These are phyloP conservation scores for Arrhamphus sclerolepis DNA, from an alignment of 2,797 vertebrate species.

Conservation along the genomic window DNA sequence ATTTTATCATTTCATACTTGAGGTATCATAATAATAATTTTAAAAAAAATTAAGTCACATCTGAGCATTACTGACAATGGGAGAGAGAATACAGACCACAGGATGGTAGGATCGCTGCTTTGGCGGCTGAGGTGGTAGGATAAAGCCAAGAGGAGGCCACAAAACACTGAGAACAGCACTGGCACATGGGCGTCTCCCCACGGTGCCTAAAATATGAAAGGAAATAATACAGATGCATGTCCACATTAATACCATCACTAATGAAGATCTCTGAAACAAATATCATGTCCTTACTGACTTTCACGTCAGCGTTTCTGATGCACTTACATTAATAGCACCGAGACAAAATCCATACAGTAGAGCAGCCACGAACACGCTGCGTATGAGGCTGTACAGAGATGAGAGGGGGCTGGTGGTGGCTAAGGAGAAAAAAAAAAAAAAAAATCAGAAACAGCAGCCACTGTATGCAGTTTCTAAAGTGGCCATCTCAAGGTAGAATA, in stretches of 20 bases:
- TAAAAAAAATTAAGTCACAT: background rate
- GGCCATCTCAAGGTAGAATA: no score
- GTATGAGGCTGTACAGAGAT: conserved; percentile 87
- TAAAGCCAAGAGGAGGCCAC: conserved; percentile 88
- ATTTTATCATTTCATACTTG: no score
- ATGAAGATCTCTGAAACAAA: background rate
- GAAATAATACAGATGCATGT: conserved; percentile 3
- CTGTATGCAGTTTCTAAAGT: no score
- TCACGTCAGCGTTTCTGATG: no score
- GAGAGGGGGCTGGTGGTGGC: conserved; percentile 92
- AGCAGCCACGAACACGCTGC: conserved; percentile 85
- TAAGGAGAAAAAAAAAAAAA: conserved; percentile 52
- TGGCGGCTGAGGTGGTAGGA: conserved; percentile 93
- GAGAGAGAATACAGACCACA: conserved; percentile 82
- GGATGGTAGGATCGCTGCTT: conserved; percentile 90
- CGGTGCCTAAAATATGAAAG: conserved; percentile 74
- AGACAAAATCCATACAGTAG: conserved; percentile 92
- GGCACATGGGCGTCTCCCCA: conserved; percentile 92
- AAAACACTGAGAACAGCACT: conserved; percentile 91
- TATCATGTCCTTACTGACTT: background rate
- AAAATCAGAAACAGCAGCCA: conserved; percentile 13
- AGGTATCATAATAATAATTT: no score
- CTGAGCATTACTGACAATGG: background rate
- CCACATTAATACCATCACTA: background rate
- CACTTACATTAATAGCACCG: conserved; percentile 87